phyloP scores from a whole-genome alignment of 2,888 invertebrate genomes.

The Neelides folsomi region DNA sequence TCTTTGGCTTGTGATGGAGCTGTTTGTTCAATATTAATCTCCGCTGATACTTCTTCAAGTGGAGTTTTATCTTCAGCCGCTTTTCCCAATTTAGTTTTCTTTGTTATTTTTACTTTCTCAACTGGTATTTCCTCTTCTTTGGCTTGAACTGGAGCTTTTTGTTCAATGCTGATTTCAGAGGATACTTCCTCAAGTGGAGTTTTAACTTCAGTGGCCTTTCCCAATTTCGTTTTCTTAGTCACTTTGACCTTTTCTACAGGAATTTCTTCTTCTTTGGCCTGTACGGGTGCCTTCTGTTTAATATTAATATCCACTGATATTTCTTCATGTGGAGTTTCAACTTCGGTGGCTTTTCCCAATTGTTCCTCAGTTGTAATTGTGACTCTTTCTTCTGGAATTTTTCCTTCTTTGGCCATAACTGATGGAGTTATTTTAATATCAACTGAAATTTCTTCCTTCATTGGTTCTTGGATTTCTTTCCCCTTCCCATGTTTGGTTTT shows the following conservation, averaged over 20 bases:
- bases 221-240: not conserved
- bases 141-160: not conserved
- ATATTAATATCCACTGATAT: constrained; percentile 34
- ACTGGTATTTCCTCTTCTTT: constrained; percentile 6
- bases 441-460: no score
- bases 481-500: no score
- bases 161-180: constrained; percentile 3
- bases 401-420: constrained; percentile 7
- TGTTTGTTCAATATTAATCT: constrained; percentile 5
- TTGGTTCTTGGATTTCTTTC: no score
- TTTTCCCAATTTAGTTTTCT: constrained; percentile 4
- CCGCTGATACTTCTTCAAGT: constrained; percentile 5
- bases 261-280: not conserved
- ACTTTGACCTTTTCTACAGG: not conserved
- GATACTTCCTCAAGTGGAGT: constrained; percentile 4
- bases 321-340: constrained; percentile 34
- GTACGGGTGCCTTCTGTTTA: not conserved
- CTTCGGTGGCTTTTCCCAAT: constrained; percentile 3
- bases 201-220: constrained; percentile 8
- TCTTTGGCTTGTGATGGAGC: not conserved
- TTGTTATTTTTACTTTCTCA: not conserved
- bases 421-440: not conserved
- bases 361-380: constrained; percentile 4
- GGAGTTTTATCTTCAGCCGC: not conserved
- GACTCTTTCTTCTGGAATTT: constrained; percentile 10